Evolutionary conservation across 1,140 invertebrate species (phyloP).

Genomic region (Chelonus insularis): DNA sequence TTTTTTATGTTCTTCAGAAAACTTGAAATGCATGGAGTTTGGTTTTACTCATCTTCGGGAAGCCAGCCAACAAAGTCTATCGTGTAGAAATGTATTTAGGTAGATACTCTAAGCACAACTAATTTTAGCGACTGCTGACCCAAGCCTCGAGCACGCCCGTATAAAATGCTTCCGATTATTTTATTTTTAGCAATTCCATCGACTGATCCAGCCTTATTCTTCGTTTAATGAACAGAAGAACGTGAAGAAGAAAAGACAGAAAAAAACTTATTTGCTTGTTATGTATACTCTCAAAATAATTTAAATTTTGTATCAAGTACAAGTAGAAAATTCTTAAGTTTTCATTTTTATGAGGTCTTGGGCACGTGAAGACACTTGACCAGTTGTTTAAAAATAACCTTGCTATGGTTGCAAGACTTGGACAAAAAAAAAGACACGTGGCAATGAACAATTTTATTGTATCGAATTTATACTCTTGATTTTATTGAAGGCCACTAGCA

Average conservation of each 20-base stretch:
- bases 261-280: too few species aligned
- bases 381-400: conserved; percentile 14
- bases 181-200: conserved; percentile 51
- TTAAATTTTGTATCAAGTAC: not conserved
- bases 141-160: conserved; percentile 44
- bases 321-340: not conserved
- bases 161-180: conserved; percentile 58
- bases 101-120: conserved; percentile 53
- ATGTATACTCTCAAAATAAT: too few species aligned
- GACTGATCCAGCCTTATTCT: not conserved
- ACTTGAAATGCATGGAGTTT: not conserved
- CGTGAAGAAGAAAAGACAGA: too few species aligned
- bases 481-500: conserved; percentile 40
- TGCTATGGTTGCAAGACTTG: not conserved
- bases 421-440: conserved; percentile 38
- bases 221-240: not conserved
- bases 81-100: conserved; percentile 52
- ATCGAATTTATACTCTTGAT: conserved; percentile 12
- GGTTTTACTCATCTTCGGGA: not conserved
- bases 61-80: not conserved
- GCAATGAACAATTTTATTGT: conserved; percentile 46
- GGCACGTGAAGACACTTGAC: not conserved
- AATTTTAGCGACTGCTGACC: conserved; percentile 58
- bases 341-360: not conserved
- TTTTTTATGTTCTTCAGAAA: too few species aligned